Evolutionary conservation across 2,888 invertebrate genomes (phyloP).

Genomic region (Trachelus tabidus): DNA sequence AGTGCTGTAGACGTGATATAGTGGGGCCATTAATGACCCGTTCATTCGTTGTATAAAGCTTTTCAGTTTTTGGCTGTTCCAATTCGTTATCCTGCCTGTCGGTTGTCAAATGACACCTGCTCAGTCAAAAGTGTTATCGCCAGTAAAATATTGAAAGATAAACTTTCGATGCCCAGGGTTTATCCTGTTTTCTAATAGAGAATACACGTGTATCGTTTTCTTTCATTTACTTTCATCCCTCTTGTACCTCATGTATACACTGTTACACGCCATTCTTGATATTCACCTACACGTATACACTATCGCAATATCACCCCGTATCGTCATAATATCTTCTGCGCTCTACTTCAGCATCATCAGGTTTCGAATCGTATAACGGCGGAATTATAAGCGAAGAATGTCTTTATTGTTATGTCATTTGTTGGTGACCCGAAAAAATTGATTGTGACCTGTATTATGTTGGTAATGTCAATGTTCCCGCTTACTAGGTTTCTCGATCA

Average conservation of each 20-base stretch:
- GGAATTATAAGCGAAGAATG: neutral
- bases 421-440: neutral
- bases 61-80: no score
- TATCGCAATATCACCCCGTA: neutral
- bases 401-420: neutral
- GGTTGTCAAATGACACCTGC: neutral
- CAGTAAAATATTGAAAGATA: neutral
- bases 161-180: constrained; percentile 59
- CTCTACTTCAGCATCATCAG: neutral
- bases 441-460: constrained; percentile 1
- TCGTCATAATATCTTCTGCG: neutral
- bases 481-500: constrained; percentile 4
- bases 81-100: neutral
- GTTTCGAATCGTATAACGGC: neutral
- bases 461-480: neutral
- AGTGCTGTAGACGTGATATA: no score
- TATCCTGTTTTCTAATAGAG: constrained; percentile 32
- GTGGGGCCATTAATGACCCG: no score
- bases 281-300: neutral
- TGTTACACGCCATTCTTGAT: neutral
- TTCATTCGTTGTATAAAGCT: neutral
- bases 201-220: neutral
- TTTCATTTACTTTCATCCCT: neutral
- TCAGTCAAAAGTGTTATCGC: neutral
- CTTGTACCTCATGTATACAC: neutral